A percentile compares a stretch with the other conserved stretches of the same genome.
Evolutionary conservation across 2,113 vertebrate genomes (phyloP).

Genomic region (Pithys albifrons): DNA sequence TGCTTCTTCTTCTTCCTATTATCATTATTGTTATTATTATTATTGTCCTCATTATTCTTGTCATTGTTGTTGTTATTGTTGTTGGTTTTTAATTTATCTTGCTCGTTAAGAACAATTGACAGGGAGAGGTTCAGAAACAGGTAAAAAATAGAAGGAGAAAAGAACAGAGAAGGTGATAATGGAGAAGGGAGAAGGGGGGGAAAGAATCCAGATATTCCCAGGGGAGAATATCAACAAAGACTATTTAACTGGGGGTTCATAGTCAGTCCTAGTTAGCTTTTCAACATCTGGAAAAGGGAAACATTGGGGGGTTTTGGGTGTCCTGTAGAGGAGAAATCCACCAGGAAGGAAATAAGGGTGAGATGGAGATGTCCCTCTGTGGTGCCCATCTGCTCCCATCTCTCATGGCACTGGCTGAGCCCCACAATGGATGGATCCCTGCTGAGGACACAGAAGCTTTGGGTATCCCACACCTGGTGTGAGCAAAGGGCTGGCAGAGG

Average conservation of each 20-base stretch:
- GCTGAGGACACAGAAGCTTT: neutral
- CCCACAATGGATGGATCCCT: neutral
- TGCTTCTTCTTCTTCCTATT: neutral
- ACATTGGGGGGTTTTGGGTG: neutral
- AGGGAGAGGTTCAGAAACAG: neutral
- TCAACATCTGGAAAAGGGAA: neutral
- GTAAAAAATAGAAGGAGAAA: neutral
- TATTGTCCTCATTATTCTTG: no score
- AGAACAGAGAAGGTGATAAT: neutral
- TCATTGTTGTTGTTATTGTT: neutral
- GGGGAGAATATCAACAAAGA: neutral
- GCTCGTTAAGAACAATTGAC: neutral
- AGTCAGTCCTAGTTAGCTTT: neutral
- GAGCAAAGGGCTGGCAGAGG: no score
- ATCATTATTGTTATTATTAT: neutral
- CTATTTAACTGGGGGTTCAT: neutral
- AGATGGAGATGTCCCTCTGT: neutral
- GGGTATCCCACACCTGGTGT: neutral
- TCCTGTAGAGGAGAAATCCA: neutral
- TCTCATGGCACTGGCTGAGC: rapidly evolving
- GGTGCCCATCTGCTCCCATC: neutral
- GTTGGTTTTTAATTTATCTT: neutral
- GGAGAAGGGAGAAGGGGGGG: neutral
- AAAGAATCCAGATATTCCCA: neutral
- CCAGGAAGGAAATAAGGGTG: neutral